Percentiles rank a stretch among this genome's conserved stretches.
These are phyloP conservation scores for Exephanes ischioxanthus DNA, from an alignment of 2,888 invertebrate species.

Conservation along the genomic window DNA sequence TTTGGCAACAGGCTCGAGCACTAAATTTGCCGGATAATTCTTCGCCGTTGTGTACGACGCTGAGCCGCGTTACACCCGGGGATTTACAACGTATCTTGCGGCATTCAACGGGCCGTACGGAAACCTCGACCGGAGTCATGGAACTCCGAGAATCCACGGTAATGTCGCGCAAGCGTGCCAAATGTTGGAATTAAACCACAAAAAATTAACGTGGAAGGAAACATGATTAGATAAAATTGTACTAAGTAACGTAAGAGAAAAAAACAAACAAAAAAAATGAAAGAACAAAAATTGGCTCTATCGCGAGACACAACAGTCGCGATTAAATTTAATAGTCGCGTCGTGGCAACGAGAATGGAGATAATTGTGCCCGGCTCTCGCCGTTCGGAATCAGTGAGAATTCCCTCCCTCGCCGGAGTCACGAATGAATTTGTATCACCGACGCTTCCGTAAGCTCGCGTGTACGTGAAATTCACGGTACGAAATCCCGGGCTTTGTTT, in stretches of 20 bases:
- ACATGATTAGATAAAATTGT: neutral
- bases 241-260: neutral
- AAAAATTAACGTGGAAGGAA: neutral
- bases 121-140: neutral
- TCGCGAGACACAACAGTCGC: neutral
- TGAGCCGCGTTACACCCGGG: conserved; percentile 10
- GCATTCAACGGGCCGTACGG: conserved; percentile 59
- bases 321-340: conserved; percentile 24
- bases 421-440: conserved; percentile 61
- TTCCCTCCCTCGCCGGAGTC: conserved; percentile 34
- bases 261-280: neutral
- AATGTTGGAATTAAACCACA: neutral
- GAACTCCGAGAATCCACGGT: neutral
- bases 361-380: conserved; percentile 29
- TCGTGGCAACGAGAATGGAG: conserved; percentile 47
- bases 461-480: conserved; percentile 52
- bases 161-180: conserved; percentile 34
- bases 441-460: conserved; percentile 52
- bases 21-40: conserved; percentile 78
- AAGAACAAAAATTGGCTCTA: neutral
- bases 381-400: conserved; percentile 36
- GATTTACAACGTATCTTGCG: conserved; percentile 51
- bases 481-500: conserved; percentile 66
- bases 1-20: conserved; percentile 76
- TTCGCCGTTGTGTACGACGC: conserved; percentile 57